Evolutionary conservation across 2,797 vertebrate genomes (phyloP), one percentile per base, ranked within the genome.

Genomic region (Dermochelys coriacea): DNA sequence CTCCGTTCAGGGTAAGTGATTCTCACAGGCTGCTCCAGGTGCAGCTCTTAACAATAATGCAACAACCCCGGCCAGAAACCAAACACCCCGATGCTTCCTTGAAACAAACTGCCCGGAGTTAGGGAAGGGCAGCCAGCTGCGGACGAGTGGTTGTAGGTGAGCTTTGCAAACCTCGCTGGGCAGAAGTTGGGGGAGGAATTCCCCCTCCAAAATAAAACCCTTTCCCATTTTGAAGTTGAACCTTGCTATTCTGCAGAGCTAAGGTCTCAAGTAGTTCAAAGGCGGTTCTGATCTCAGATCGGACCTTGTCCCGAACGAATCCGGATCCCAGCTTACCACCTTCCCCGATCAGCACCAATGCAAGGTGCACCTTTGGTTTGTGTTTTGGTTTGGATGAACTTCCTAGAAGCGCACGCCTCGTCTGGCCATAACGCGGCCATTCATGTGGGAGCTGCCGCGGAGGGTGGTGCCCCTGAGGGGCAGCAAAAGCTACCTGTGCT

Each of bases 191-290:
- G 8, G 61, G 34, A 1, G 34, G 61, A 31, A 29, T 31, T 6
- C 57, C 57, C 57, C 27, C 57, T 31, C 57, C 57, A 12, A 12
- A 31, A 31, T 59, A 59, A 59, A 61, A 61, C 6, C 31, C 31
- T 14, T 34, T 16, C 31, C 29, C 14, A 6, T 1, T 6, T 1
- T 2, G 31, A 29, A 15, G 59, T 7, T 15, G 7, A 61, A 18
- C 14, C 15, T 29, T 29, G 57, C 57, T 29, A 2, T 31, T 59
- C 27, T 34, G 59, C 29, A 31, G 57, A 2, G 27, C 57, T 31
- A 6, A 16, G 59, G 29, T 61, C 59, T 61, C 31, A 16, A 8
- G 29, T 8, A 2, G 59, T 7, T 61, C 59, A 14, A 14, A 14
- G 57, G 12, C 6, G 57, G 23, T 59, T 59, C 57, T 59, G 57